Evolutionary conservation across 2,113 vertebrate species (phyloP).

Genomic region (Phalacrocorax brasilianus): DNA sequence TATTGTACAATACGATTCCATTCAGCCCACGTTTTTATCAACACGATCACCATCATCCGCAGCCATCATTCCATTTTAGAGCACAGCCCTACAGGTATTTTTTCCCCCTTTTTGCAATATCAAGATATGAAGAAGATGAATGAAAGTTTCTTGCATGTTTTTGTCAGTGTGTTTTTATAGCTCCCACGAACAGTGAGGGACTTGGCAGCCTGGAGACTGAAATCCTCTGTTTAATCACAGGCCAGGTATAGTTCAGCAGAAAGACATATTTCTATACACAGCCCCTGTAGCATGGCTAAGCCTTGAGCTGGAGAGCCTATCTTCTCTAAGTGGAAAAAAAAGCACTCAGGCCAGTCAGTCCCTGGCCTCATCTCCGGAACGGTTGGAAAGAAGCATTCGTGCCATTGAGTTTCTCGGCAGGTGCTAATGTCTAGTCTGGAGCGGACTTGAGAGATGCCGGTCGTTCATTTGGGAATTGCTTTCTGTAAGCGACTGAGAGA

Average conservation of each 20-base stretch:
- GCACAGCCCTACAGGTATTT: background rate
- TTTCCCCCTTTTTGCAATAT: background rate
- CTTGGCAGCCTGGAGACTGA: constrained; percentile 41
- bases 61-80: constrained; percentile 17
- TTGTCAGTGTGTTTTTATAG: constrained; percentile 35
- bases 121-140: constrained; percentile 36
- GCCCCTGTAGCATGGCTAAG: background rate
- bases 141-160: constrained; percentile 36
- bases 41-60: background rate
- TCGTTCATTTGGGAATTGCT: background rate
- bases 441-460: background rate
- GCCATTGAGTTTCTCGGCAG: background rate
- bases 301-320: background rate
- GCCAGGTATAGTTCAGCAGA: background rate
- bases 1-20: background rate
- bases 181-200: constrained; percentile 4
- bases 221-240: constrained; percentile 59
- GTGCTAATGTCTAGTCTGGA: background rate
- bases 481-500: background rate
- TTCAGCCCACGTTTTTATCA: constrained; percentile 55
- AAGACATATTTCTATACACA: background rate
- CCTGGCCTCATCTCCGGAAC: background rate
- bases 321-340: background rate
- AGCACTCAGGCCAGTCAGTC: background rate
- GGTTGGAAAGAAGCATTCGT: background rate